A percentile compares a stretch with the other conserved stretches of the same genome.
Evolutionary conservation across 2,797 vertebrate species (phyloP).

Genomic region (Bufotes viridis): DNA sequence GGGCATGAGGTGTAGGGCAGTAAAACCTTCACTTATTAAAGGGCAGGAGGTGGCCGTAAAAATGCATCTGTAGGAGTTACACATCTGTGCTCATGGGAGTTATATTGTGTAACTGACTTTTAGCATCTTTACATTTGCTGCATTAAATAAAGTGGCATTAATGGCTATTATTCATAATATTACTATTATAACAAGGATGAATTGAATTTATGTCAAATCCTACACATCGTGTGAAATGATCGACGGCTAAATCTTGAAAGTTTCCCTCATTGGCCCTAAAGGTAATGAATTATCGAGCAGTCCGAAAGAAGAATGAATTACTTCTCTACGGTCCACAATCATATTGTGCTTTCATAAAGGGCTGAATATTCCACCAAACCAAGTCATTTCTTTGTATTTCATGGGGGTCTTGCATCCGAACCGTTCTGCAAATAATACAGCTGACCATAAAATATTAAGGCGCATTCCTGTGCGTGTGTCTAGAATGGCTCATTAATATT

Average conservation of each 20-base stretch:
- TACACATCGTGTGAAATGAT: neutral
- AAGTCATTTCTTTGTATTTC: neutral
- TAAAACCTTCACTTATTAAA: slow-evolving; percentile 42
- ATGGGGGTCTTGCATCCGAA: neutral
- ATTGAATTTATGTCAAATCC: neutral
- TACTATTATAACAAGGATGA: slow-evolving; percentile 5
- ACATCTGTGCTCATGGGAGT: slow-evolving; percentile 1
- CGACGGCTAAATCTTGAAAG: neutral
- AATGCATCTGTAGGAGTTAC: slow-evolving; percentile 3
- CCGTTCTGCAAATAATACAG: slow-evolving; percentile 35
- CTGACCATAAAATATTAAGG: slow-evolving; percentile 53
- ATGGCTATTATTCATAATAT: neutral
- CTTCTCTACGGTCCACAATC: neutral
- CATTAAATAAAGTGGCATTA: slow-evolving; percentile 30
- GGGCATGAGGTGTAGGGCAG: slow-evolving; percentile 17
- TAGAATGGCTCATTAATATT: slow-evolving; percentile 55
- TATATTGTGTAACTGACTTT: slow-evolving; percentile 41
- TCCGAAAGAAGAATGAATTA: neutral
- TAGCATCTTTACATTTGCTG: neutral
- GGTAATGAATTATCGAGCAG: neutral
- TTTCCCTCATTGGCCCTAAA: neutral
- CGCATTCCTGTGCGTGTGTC: slow-evolving; percentile 8
- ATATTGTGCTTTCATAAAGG: neutral
- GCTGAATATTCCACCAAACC: neutral
- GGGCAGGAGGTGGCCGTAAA: slow-evolving; percentile 33